Conservation (phyloP, 2,888 invertebrate genomes). For the Pandemis corylana region DNA sequence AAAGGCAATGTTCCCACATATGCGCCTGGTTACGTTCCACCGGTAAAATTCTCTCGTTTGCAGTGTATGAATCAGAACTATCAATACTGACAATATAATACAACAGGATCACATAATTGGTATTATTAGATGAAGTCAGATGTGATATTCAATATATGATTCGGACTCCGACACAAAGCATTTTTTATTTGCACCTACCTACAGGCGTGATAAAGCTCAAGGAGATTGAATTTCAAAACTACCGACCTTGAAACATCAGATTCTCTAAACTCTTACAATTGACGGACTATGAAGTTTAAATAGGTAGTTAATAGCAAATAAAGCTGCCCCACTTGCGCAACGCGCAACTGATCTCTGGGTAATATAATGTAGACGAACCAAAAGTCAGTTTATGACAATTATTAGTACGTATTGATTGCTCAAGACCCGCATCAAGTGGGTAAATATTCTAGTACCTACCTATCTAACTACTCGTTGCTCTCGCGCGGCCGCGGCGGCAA, state of each 20-base stretch:
- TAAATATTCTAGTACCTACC: conserved; percentile 5
- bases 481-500: neutral
- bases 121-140: conserved; percentile 8
- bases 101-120: neutral
- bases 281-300: conserved; percentile 56
- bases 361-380: neutral
- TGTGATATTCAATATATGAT: conserved; percentile 2
- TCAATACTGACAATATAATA: neutral
- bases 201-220: conserved; percentile 63
- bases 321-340: conserved; percentile 28
- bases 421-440: conserved; percentile 3
- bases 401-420: conserved; percentile 10
- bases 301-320: conserved; percentile 58
- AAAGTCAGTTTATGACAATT: conserved; percentile 10
- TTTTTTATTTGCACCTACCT: conserved; percentile 36
- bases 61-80: neutral
- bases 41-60: neutral
- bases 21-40: too few relatives aligned
- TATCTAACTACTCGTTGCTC: neutral
- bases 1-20: too few relatives aligned
- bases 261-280: conserved; percentile 76
- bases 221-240: conserved; percentile 73
- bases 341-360: conserved; percentile 15
- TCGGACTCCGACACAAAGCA: conserved; percentile 41
- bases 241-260: conserved; percentile 71